phyloP scores from a whole-genome alignment of 2,888 invertebrate species.

The Drosophila peninsularis region DNA sequence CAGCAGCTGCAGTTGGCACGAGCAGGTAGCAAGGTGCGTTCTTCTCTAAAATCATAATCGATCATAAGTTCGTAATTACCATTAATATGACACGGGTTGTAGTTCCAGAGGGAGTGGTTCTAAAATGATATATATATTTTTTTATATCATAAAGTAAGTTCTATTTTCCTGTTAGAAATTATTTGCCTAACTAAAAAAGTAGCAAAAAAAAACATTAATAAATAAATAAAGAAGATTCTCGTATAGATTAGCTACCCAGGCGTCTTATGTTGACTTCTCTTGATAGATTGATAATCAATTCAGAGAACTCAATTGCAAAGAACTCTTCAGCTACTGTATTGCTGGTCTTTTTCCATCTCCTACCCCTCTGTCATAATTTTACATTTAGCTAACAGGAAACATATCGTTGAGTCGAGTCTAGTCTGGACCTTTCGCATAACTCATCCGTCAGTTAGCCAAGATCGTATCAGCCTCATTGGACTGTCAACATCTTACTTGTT shows the following conservation, averaged over 20 bases:
- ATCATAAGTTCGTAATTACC: constrained; percentile 69
- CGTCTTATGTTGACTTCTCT: not conserved
- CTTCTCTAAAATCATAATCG: constrained; percentile 50
- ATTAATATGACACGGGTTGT: constrained; percentile 53
- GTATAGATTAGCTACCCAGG: not conserved
- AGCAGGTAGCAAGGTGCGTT: constrained; percentile 54
- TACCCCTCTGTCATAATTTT: constrained; percentile 23
- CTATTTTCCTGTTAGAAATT: no score
- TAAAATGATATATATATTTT: no score
- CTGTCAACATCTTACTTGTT: constrained; percentile 42
- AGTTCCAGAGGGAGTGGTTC: constrained; percentile 1
- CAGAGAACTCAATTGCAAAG: not conserved
- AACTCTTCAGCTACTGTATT: not conserved
- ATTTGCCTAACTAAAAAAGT: not conserved
- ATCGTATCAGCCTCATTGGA: constrained; percentile 24
- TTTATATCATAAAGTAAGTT: no score
- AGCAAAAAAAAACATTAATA: not conserved
- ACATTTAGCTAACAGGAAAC: constrained; percentile 1
- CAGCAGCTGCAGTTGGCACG: constrained; percentile 52
- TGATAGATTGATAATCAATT: not conserved
- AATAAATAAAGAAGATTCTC: not conserved
- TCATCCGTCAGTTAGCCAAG: constrained; percentile 24
- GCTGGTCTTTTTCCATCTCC: not conserved
- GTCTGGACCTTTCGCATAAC: constrained; percentile 16
- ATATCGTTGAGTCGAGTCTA: constrained; percentile 19